phyloP scores from a whole-genome alignment of 2,797 vertebrate genomes.

The Tiaroga cobitis region DNA sequence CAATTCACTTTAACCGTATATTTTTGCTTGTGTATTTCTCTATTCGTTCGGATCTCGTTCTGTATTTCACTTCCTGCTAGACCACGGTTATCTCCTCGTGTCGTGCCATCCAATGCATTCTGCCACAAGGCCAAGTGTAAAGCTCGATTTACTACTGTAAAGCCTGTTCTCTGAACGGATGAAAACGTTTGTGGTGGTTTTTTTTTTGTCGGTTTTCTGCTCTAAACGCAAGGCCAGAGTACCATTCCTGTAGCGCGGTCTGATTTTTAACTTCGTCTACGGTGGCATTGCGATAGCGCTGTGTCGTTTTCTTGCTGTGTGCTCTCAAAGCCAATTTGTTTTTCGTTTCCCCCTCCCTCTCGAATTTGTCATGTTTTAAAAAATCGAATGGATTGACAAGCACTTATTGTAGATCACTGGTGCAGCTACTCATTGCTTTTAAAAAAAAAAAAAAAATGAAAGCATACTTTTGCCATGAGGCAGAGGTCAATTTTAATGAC shows the following conservation, averaged over 20 bases:
- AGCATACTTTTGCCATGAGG: slow-evolving; percentile 61
- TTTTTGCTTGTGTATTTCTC: slow-evolving; percentile 42
- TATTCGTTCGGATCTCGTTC: slow-evolving; percentile 58
- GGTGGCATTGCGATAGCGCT: background rate
- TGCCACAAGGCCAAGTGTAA: slow-evolving; percentile 76
- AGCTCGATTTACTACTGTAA: slow-evolving; percentile 70
- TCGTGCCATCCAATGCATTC: slow-evolving; percentile 79
- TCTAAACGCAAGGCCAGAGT: slow-evolving; percentile 54
- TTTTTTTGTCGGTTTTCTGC: slow-evolving; percentile 35
- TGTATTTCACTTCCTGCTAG: slow-evolving; percentile 70
- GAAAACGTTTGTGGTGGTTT: background rate
- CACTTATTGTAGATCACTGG: slow-evolving; percentile 81
- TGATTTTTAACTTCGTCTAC: slow-evolving; percentile 74
- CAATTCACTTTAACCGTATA: slow-evolving; percentile 47
- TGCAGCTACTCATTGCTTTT: slow-evolving; percentile 68
- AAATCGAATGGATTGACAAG: slow-evolving; percentile 78
- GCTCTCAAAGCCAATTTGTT: slow-evolving; percentile 43
- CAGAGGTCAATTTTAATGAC: slow-evolving; percentile 72
- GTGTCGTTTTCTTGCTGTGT: slow-evolving; percentile 20
- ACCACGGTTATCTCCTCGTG: slow-evolving; percentile 67
- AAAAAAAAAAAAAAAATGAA: slow-evolving; percentile 54
- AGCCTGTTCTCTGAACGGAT: slow-evolving; percentile 37
- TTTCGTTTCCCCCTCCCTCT: background rate
- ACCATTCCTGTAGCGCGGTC: slow-evolving; percentile 68
- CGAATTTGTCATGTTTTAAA: slow-evolving; percentile 73